Evolutionary conservation across 2,113 vertebrate species (phyloP), one percentile per base, ranked within the genome.

Genomic region (Dicaeum eximium): DNA sequence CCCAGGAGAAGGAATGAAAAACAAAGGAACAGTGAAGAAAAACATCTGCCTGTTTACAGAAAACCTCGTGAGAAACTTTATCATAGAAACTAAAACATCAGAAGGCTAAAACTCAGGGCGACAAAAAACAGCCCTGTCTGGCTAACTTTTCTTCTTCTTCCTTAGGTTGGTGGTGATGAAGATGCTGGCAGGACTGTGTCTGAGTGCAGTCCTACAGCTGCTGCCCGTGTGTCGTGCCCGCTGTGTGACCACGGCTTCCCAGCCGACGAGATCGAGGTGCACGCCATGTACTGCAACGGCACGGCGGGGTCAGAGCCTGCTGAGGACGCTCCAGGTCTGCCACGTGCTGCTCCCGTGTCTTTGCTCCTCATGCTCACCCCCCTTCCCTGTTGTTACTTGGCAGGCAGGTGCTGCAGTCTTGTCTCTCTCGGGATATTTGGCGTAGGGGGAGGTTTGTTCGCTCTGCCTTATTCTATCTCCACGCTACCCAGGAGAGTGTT

Each of bases 241-340:
- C 96, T 99, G 40, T 99, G 99, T 86, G 98, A 98, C 90, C 97
- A 91, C 3, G 80, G 92, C 21, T 99, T 99, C 86, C 97, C 98
- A 8, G 84, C 64, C 3, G 61, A 81, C 0, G 94, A 98, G 97
- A 99, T 99, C 3, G 98, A 99, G 95, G 83, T 97, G 66, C 99
- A 99, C 33, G 99, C 99, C 5, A 99, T 99, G 82, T 99, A 98
- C 97, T 99, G 99, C 93, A 97, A 98, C 15, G 99, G 98, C 37
- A 27, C 80, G 9, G 35, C 71, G 54, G 96, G 80, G 30, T 91
- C 94, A 13, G 90, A 97, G 27, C 67, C 91, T 62, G 90, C 35
- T 28, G 35, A 94, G 77, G 95, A 88, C 85, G 74, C 64, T 79
- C 27, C 92, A 95, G 96, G 92, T 97, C 69, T 95, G 96, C 91